phyloP scores from a whole-genome alignment of 1,140 invertebrate species.

The Phthorimaea operculella region DNA sequence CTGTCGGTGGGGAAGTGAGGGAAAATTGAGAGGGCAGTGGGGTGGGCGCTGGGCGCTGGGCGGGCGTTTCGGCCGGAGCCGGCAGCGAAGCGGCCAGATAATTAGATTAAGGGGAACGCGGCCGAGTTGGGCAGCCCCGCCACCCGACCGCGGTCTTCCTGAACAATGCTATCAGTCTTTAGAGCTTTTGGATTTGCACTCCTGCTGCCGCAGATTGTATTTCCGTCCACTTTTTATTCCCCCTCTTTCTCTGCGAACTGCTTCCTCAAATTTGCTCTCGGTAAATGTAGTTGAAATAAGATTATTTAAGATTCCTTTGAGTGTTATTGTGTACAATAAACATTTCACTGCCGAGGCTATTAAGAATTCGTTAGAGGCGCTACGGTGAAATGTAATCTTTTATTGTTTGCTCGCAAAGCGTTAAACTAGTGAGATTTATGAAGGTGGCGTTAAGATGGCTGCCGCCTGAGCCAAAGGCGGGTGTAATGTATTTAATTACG shows the following conservation, averaged over 20 bases:
- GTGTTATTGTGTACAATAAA: neutral
- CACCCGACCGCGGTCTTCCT: neutral
- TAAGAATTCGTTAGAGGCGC: too few species aligned
- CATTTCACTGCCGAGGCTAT: neutral
- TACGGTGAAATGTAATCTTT: too few species aligned
- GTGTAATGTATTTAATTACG: constrained; percentile 61
- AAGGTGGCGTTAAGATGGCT: constrained; percentile 3
- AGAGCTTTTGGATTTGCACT: constrained; percentile 43
- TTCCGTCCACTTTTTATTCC: constrained; percentile 15
- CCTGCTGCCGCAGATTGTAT: constrained; percentile 29
- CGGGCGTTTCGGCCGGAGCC: constrained; percentile 31
- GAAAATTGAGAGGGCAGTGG: constrained; percentile 29
- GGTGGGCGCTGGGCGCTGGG: constrained; percentile 13
- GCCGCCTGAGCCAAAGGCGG: constrained; percentile 29
- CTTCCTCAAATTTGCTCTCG: too few species aligned
- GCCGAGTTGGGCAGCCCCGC: constrained; percentile 33
- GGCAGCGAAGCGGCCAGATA: constrained; percentile 54
- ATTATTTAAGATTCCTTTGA: too few species aligned
- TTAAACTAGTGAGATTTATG: constrained; percentile 5
- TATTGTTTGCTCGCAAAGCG: neutral
- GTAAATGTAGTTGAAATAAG: too few species aligned
- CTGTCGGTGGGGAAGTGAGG: constrained; percentile 17
- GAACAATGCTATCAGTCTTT: constrained; percentile 48
- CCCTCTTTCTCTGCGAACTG: too few species aligned
- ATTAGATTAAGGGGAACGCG: constrained; percentile 59